Conservation (phyloP, 2,888 invertebrate genomes). For the Parascotia fuliginaria region DNA sequence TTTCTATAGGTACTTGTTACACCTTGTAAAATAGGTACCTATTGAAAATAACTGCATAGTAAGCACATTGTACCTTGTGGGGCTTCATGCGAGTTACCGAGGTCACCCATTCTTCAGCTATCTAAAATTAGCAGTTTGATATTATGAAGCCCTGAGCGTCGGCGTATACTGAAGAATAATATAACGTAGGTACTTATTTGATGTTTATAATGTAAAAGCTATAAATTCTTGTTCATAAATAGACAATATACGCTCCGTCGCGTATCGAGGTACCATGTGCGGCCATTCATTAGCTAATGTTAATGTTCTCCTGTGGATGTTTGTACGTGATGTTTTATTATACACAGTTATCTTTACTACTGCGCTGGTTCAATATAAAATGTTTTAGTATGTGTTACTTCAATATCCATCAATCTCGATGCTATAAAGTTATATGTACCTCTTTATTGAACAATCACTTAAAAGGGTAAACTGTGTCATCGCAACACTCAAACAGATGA, state of each 20-base stretch:
- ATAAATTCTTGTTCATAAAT: constrained; percentile 39
- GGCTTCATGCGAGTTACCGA: constrained; percentile 71
- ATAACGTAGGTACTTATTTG: constrained; percentile 47
- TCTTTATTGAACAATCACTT: background rate
- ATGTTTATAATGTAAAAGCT: constrained; percentile 42
- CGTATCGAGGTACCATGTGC: constrained; percentile 16
- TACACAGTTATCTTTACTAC: background rate
- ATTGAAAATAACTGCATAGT: constrained; percentile 52
- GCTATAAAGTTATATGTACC: background rate
- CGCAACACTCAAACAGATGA: too few species aligned
- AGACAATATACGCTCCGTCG: constrained; percentile 24
- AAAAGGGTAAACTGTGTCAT: too few species aligned
- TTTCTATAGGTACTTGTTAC: constrained; percentile 10
- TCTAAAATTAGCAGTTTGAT: constrained; percentile 62
- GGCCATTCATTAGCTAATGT: constrained; percentile 20
- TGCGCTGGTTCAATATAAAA: background rate
- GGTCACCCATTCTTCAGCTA: constrained; percentile 51
- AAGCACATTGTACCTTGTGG: constrained; percentile 53
- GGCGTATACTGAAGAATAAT: constrained; percentile 25
- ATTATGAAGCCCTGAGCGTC: constrained; percentile 49
- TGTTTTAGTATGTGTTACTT: background rate
- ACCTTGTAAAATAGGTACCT: constrained; percentile 38
- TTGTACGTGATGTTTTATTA: background rate
- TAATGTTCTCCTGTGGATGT: constrained; percentile 3
- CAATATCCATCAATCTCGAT: background rate